Evolutionary conservation across 2,113 vertebrate genomes (phyloP), one percentile per base, ranked within the genome.

Genomic region (Brachyhypopomus gauderio): DNA sequence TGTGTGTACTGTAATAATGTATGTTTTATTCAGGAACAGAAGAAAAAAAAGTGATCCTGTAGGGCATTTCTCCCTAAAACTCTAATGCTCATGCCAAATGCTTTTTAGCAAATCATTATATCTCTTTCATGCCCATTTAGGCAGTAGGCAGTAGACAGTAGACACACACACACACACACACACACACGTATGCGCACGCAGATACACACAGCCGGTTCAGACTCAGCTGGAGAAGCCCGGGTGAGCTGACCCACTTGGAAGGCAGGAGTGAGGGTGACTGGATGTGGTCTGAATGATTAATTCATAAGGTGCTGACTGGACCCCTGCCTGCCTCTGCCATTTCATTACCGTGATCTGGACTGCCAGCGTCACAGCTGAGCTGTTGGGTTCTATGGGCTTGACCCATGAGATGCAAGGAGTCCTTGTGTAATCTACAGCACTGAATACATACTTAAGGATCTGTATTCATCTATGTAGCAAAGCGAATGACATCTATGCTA

Each of bases 291-390:
- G 60, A 76, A 71, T 89, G 78, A 88, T 89, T 88, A 69, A 89
- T 92, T 86, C 80, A 88, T 90, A 79, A 87, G 78, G 72, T 83
- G 81, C 82, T 85, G 80, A 83, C 73, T 69, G 80, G 87, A 83
- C 85, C 78, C 83, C 70, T 60, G 36, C 34, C 64, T 70, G 59
- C 70, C 58, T 60, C 77, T 75, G 75, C 55, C 69, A 73, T 25
- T 67, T 84, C 79, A 77, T 88, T 88, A 83, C 80, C 87, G 87
- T 84, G 79, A 83, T 84, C 85, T 80, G 72, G 75, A 41, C 63
- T 81, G 71, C 74, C 22, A 63, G 30, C 16, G 23, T 63, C 27
- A 38, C 48, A 30, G 16, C 60, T 58, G 56, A 5, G 23, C 59
- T 58, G 41, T 27, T 56, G 20, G 25, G 41, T 70, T 59, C 38